Conservation (phyloP, 2,888 invertebrate species). For the Ophioninae sp. region DNA sequence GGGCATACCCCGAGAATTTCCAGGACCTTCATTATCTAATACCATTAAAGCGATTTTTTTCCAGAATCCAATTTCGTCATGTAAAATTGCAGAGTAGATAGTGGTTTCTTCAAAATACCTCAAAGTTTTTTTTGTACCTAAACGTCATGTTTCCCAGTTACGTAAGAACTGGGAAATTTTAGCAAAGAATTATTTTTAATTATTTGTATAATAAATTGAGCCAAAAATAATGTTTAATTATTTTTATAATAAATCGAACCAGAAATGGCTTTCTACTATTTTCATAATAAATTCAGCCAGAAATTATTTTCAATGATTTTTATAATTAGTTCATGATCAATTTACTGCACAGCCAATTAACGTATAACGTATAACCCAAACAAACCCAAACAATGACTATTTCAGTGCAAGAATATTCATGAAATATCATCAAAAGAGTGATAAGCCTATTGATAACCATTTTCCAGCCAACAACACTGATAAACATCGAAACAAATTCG, state of each 20-base stretch:
- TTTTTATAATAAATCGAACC: too few species aligned
- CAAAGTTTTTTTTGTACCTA: not conserved
- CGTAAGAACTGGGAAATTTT: not conserved
- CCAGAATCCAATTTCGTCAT: conserved; percentile 1
- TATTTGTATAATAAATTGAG: too few species aligned
- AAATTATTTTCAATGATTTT: not conserved
- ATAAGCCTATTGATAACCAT: not conserved
- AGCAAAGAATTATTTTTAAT: not conserved
- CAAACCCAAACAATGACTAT: not conserved
- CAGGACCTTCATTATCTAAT: conserved; percentile 9
- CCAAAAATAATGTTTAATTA: too few species aligned
- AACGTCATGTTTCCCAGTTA: not conserved
- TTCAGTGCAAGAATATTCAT: not conserved
- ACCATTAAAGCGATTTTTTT: not conserved
- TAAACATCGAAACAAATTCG: not conserved
- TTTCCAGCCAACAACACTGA: not conserved
- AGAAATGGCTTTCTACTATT: too few species aligned
- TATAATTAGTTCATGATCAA: not conserved
- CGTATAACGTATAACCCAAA: too few species aligned
- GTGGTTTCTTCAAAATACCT: not conserved
- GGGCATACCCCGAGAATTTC: conserved; percentile 3
- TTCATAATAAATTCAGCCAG: too few species aligned
- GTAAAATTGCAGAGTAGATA: not conserved
- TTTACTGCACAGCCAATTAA: not conserved
- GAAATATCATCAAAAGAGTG: not conserved